Conservation (phyloP, 1,140 invertebrate species). For the Drosophila rufa region DNA sequence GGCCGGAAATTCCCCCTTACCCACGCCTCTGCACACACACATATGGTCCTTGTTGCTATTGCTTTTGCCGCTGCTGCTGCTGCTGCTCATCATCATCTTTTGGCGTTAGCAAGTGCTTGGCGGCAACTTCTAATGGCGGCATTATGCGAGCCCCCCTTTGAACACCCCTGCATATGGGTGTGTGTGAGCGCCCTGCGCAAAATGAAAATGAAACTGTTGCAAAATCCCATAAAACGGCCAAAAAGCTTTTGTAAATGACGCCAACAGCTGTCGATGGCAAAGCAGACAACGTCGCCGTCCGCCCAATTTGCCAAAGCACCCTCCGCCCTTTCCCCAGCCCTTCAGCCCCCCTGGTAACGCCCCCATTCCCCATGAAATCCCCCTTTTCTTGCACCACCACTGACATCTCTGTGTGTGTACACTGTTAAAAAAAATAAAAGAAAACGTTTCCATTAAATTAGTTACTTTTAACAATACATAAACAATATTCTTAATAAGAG, state of each 20-base stretch:
- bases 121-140: conserved; percentile 80
- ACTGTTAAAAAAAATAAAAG: not conserved
- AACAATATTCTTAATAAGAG: too few relatives aligned
- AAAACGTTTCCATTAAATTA: not conserved
- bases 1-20: not conserved
- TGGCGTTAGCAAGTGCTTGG: conserved; percentile 89
- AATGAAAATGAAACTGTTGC: conserved; percentile 83
- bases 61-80: conserved; percentile 55
- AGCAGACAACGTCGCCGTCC: conserved; percentile 66
- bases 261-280: conserved; percentile 79
- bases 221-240: conserved; percentile 82
- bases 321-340: conserved; percentile 5
- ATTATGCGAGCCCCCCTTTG: conserved; percentile 56
- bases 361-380: not conserved
- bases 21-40: conserved; percentile 16
- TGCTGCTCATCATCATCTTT: conserved; percentile 92
- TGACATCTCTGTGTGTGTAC: conserved; percentile 47
- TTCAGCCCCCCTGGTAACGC: not conserved
- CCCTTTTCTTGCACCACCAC: conserved; percentile 11
- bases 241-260: conserved; percentile 83
- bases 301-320: conserved; percentile 67
- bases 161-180: not conserved
- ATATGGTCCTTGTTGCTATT: conserved; percentile 59
- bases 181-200: conserved; percentile 52
- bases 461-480: too few relatives aligned